Evolutionary conservation across 30 jellyfish, hydroid and myxozoan genomes (phyloP).

Genomic region (Catostylus mosaicus): DNA sequence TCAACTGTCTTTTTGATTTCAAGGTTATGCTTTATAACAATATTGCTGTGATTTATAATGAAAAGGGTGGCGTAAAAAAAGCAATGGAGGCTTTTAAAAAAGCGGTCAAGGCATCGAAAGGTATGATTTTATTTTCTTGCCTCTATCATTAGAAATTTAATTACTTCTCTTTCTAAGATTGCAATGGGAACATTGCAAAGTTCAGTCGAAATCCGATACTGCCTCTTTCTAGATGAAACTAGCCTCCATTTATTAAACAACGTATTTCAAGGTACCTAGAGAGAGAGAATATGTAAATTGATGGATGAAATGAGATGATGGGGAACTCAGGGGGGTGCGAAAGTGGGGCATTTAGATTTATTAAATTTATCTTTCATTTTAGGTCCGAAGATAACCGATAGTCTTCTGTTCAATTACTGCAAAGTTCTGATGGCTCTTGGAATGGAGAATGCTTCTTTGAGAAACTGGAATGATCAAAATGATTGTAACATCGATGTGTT

Average conservation of each 20-base stretch:
- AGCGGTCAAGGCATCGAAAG: constrained; percentile 38
- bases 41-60: constrained; percentile 24
- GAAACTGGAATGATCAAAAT: constrained; percentile 38
- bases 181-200: too few species aligned
- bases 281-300: too few species aligned
- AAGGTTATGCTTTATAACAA: constrained; percentile 35
- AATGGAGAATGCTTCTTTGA: constrained; percentile 20
- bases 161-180: too few species aligned
- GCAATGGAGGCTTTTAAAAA: constrained; percentile 27
- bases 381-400: constrained; percentile 4
- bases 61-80: neutral
- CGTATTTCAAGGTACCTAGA: too few species aligned
- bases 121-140: neutral
- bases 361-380: too few species aligned
- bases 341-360: too few species aligned
- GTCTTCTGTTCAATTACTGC: constrained; percentile 36
- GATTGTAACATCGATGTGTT: neutral
- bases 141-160: too few species aligned
- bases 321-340: too few species aligned
- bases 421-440: constrained; percentile 18
- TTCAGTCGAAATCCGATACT: too few species aligned
- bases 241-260: too few species aligned
- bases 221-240: too few species aligned
- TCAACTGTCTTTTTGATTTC: neutral
- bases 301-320: too few species aligned